Conservation (phyloP, 2,113 vertebrate species). For the Indri indri region DNA sequence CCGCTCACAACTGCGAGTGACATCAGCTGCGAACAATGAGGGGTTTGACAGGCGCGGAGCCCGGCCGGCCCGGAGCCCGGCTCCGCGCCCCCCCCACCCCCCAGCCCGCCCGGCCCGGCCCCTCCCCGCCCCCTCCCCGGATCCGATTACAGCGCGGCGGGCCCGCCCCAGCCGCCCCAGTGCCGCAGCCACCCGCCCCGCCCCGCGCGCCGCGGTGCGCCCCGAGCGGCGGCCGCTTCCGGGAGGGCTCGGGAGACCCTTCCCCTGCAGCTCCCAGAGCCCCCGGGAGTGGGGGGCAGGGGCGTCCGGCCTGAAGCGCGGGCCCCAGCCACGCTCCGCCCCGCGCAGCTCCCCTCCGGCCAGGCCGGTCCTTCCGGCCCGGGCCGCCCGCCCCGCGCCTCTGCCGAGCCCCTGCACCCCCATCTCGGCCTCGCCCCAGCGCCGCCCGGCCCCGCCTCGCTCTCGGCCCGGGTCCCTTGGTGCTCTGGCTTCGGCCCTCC, state of each 20-base stretch:
- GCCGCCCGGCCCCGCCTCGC: neutral
- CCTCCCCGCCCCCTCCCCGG: conserved; percentile 79
- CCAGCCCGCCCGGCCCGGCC: conserved; percentile 67
- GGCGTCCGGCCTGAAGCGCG: neutral
- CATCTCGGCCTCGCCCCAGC: conserved; percentile 27
- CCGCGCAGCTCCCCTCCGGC: neutral
- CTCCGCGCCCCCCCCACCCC: conserved; percentile 80
- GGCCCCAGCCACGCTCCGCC: neutral
- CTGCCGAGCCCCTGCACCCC: conserved; percentile 60
- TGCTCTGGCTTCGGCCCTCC: neutral
- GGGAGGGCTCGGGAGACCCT: neutral
- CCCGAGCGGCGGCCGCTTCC: neutral
- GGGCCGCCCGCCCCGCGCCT: neutral
- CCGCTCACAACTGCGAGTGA: conserved; percentile 84
- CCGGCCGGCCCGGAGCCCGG: conserved; percentile 80
- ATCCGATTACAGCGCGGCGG: conserved; percentile 88
- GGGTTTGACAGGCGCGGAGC: conserved; percentile 86
- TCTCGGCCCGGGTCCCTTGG: neutral
- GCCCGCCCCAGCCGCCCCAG: conserved; percentile 83
- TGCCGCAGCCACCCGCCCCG: conserved; percentile 83
- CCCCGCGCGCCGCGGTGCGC: conserved; percentile 66
- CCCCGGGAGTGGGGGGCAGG: neutral
- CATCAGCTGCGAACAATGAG: conserved; percentile 87
- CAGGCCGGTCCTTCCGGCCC: neutral
- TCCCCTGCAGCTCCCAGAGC: neutral